Evolutionary conservation across 2,888 invertebrate genomes (phyloP).

Genomic region (Clusia tigrina): DNA sequence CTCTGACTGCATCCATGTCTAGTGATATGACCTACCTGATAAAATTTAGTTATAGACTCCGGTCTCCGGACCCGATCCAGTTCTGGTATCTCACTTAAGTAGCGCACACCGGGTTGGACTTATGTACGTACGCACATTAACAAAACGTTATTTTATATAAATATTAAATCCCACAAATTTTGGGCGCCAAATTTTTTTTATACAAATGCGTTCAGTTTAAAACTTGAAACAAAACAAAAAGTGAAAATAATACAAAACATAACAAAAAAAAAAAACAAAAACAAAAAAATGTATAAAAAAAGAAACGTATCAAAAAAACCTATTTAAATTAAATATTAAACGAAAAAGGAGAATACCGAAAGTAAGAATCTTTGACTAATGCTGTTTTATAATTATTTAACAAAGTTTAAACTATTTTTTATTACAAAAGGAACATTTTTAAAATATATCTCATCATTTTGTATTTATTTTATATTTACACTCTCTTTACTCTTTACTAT

Average conservation of each 20-base stretch:
- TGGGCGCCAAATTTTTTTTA: slow-evolving; percentile 53
- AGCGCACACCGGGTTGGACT: neutral
- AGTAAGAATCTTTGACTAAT: slow-evolving; percentile 9
- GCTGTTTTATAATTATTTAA: slow-evolving; percentile 5
- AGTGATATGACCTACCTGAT: too few species aligned
- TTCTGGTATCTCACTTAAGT: too few species aligned
- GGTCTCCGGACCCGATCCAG: too few species aligned
- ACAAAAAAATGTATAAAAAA: too few species aligned
- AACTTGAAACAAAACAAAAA: slow-evolving; percentile 30
- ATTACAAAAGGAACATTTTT: slow-evolving; percentile 29
- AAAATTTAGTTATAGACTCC: too few species aligned
- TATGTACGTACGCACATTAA: too few species aligned
- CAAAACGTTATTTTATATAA: slow-evolving; percentile 16
- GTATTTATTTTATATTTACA: slow-evolving; percentile 32
- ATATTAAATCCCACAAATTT: slow-evolving; percentile 37
- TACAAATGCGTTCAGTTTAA: neutral
- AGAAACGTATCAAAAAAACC: slow-evolving; percentile 34
- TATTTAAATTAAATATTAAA: slow-evolving; percentile 23
- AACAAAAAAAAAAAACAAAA: slow-evolving; percentile 5
- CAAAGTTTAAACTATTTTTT: neutral
- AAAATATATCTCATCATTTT: slow-evolving; percentile 24
- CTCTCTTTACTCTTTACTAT: slow-evolving; percentile 5
- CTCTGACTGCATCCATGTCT: too few species aligned
- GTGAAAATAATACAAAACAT: slow-evolving; percentile 25
- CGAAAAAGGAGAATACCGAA: neutral